A percentile compares a stretch with the other conserved stretches of the same genome.
Evolutionary conservation across 2,113 vertebrate genomes (phyloP).

Genomic region (Strigops habroptila): DNA sequence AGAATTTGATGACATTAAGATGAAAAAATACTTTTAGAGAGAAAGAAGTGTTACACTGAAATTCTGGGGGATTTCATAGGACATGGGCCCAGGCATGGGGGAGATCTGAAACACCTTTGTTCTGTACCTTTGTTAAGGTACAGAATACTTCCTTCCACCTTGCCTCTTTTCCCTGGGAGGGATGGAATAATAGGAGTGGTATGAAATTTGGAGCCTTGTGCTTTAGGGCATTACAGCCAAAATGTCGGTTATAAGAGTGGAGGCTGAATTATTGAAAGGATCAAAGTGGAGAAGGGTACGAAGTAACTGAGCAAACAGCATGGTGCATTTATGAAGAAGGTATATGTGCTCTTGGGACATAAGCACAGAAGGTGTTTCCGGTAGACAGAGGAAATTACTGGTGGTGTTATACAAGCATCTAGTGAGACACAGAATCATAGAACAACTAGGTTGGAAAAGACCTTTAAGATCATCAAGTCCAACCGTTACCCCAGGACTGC

Average conservation of each 20-base stretch:
- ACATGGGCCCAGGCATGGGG: neutral
- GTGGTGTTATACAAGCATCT: neutral
- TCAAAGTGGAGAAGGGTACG: neutral
- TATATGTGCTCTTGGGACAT: neutral
- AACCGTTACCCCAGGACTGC: neutral
- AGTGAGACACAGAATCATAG: neutral
- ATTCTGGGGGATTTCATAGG: neutral
- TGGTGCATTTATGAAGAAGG: neutral
- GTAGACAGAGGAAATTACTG: neutral
- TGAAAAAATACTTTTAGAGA: neutral
- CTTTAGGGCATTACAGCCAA: neutral
- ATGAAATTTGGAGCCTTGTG: neutral
- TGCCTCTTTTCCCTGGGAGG: neutral
- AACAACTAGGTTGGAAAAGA: neutral
- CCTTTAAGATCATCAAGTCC: neutral
- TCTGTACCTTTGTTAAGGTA: too few relatives aligned
- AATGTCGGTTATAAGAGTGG: neutral
- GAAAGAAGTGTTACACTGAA: neutral
- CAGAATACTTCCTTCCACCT: neutral
- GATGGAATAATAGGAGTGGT: neutral
- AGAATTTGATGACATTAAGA: neutral
- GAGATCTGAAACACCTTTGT: neutral
- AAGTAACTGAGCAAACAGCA: fast-evolving
- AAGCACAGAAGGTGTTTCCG: neutral
- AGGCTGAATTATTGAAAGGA: neutral